Conservation (phyloP, 2,113 vertebrate genomes). For the Eretmochelys imbricata region DNA sequence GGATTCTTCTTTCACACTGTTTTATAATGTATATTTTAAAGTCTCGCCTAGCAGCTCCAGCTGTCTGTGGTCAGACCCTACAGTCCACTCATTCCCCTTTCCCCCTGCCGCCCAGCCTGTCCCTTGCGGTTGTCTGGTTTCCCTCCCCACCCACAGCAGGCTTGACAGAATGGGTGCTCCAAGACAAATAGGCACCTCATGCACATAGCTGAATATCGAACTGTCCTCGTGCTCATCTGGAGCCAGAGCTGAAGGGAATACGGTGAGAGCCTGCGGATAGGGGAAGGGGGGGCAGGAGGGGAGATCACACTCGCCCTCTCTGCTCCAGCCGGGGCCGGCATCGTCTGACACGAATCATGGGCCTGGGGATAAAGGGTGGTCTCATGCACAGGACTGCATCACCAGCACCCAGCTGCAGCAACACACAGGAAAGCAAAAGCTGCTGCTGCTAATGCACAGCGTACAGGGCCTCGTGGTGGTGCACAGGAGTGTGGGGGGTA, state of each 20-base stretch:
- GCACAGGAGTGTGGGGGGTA: not conserved
- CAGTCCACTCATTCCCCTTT: fast-evolving
- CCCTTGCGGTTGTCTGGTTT: fast-evolving
- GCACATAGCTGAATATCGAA: constrained; percentile 43
- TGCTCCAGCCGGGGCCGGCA: fast-evolving
- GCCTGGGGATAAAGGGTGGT: fast-evolving
- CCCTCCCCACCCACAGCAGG: not conserved
- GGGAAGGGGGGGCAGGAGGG: not conserved
- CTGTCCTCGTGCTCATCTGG: not conserved
- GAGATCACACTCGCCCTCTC: fast-evolving
- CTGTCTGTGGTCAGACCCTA: fast-evolving
- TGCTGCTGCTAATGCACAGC: fast-evolving
- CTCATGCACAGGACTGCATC: fast-evolving
- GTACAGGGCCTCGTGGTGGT: not conserved
- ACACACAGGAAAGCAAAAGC: fast-evolving
- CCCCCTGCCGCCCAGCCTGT: fast-evolving
- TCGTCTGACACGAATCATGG: fast-evolving
- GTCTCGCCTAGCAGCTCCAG: fast-evolving
- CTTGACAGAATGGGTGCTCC: constrained; percentile 53
- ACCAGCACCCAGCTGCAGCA: not conserved
- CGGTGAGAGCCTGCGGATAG: constrained; percentile 22
- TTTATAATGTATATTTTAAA: not conserved
- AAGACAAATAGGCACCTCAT: constrained; percentile 53
- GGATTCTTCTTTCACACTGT: not conserved
- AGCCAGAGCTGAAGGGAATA: constrained; percentile 26